Evolutionary conservation across 2,888 invertebrate genomes (phyloP).

Genomic region (Machimus rusticus): DNA sequence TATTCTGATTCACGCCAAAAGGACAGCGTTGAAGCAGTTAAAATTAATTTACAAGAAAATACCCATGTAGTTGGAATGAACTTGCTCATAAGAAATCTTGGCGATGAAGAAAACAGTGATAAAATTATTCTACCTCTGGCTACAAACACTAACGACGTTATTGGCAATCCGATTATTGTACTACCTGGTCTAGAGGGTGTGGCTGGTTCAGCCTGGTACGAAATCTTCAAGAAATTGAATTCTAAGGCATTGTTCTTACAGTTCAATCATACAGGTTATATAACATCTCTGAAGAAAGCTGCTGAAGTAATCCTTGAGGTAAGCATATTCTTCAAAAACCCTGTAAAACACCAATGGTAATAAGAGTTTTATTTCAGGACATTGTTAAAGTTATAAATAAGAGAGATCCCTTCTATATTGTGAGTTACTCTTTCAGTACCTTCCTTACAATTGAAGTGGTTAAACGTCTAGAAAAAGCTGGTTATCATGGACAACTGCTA

Average conservation of each 20-base stretch:
- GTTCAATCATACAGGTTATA: constrained; percentile 54
- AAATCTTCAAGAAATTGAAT: constrained; percentile 53
- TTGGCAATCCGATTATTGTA: constrained; percentile 58
- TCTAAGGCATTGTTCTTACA: constrained; percentile 56
- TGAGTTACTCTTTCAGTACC: constrained; percentile 90
- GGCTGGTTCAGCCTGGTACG: constrained; percentile 63
- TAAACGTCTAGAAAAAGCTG: constrained; percentile 72
- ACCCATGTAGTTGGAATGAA: constrained; percentile 64
- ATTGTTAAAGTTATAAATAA: constrained; percentile 67
- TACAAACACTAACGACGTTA: constrained; percentile 62
- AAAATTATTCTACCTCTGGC: constrained; percentile 67
- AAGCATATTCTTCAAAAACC: constrained; percentile 38
- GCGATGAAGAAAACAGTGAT: constrained; percentile 67
- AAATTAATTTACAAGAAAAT: constrained; percentile 57
- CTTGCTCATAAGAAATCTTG: constrained; percentile 69
- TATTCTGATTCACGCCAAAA: constrained; percentile 53
- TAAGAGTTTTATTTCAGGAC: constrained; percentile 63
- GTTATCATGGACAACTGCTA: constrained; percentile 70
- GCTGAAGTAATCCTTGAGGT: constrained; percentile 55
- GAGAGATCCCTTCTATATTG: constrained; percentile 73
- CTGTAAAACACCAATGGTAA: neutral
- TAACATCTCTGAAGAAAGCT: constrained; percentile 54
- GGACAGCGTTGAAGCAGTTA: constrained; percentile 54
- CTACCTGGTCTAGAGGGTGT: constrained; percentile 76
- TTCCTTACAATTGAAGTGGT: constrained; percentile 80